Base-by-base conservation (phyloP, 2,113 vertebrate species). In the Psilopsiagon aurifrons region DNA sequence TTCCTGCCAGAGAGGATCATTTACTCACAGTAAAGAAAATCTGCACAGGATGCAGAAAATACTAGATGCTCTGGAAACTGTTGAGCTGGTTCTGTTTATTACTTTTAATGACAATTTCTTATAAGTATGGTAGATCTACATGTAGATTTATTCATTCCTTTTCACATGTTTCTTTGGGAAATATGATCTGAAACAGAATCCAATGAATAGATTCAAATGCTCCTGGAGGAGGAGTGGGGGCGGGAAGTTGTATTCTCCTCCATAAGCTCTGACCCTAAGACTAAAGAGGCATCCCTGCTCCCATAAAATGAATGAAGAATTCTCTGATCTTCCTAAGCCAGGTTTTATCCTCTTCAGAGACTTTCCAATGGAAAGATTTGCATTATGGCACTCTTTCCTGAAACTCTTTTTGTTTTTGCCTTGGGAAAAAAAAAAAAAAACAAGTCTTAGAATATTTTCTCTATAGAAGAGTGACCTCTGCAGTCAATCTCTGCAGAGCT, bases 271-370 rank as follows among this genome's bases (percentile, higher is more conserved):
- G 80, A 92, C 41, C 54, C 12, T 35, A 78, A 64, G 35, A 87
- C 52, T 68, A 70, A 95, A 85, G 46, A 84, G 20, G 33, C 10
- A 70, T 35, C 37, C 10, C 70, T 77, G 51, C 55, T 88, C 70
- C 46, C 76, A 74, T 41, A 59, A 88, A 86, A 92, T 63, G 71
- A 90, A 88, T 2, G 18, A 74, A 91, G 27, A 90, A 86, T 44
- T 68, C 73, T 94, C 74, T 91, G 62, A 92, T 94, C 91, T 89
- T 79, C 66, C 37, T 91, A 95, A 94, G 86, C 73, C 5, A 9
- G 49, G 35, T 95, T 94, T 96, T 94, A 69, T 75, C 93, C 92
- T 94, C 95, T 91, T 91, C 64, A 90, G 59, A 94, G 43, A 87
- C 75, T 74, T 89, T 83, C n/a, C 82, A 96, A 46, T 46, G 11